These are phyloP conservation scores for Corbicula japonica DNA, from an alignment of 2,888 invertebrate genomes.

Conservation along the genomic window DNA sequence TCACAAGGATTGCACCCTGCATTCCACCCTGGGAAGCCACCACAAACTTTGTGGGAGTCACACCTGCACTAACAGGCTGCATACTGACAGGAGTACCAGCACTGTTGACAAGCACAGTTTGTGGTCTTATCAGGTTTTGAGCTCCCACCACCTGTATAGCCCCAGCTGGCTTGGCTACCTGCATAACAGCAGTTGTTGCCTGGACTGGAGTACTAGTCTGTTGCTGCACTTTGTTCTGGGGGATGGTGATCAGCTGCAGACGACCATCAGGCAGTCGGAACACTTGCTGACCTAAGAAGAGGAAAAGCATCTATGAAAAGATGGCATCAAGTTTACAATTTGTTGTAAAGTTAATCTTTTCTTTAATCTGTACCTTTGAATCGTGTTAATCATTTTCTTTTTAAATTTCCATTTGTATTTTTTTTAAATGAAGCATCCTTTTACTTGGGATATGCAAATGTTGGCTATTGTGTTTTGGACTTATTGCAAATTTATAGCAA, in stretches of 20 bases:
- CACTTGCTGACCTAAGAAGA: conserved; percentile 91
- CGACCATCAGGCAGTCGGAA: conserved; percentile 98
- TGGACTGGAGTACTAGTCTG: conserved; percentile 51
- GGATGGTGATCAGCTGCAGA: conserved; percentile 91
- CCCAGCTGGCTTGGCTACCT: conserved; percentile 33
- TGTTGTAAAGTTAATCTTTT: too few relatives aligned
- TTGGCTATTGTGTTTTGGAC: too few relatives aligned
- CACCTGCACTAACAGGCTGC: conserved; percentile 30
- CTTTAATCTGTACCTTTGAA: too few relatives aligned
- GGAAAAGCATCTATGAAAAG: too few relatives aligned
- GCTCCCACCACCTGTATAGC: conserved; percentile 40
- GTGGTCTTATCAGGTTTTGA: conserved; percentile 49
- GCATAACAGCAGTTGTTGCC: conserved; percentile 32
- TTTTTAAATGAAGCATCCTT: too few relatives aligned
- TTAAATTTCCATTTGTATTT: too few relatives aligned
- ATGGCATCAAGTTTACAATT: too few relatives aligned
- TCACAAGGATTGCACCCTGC: conserved; percentile 43
- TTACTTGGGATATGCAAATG: too few relatives aligned
- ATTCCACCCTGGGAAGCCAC: conserved; percentile 54
- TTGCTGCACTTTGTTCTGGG: conserved; percentile 80
- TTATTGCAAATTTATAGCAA: too few relatives aligned
- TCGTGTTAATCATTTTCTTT: too few relatives aligned
- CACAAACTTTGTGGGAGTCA: conserved; percentile 62
- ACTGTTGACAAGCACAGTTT: conserved; percentile 60
- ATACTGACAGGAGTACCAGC: conserved; percentile 45